phyloP scores from a whole-genome alignment of 2,888 invertebrate genomes.

The Drosophila cyrtoloma region DNA sequence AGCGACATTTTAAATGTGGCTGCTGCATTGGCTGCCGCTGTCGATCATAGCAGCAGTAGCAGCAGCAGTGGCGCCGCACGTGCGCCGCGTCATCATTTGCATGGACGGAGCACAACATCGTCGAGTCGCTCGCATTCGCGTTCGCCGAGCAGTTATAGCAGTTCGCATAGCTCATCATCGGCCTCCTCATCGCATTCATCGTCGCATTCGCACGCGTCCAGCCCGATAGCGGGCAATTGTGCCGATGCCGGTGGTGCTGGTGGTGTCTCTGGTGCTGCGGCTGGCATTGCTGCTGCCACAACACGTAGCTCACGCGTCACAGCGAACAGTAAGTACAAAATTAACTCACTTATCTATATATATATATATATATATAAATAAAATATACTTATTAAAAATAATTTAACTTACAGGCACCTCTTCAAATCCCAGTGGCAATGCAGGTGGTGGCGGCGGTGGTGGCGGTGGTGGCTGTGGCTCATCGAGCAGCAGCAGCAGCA shows the following conservation, averaged over 20 bases:
- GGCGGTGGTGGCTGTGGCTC: conserved; percentile 74
- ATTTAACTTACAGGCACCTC: conserved; percentile 63
- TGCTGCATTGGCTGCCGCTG: conserved; percentile 70
- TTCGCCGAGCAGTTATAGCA: conserved; percentile 85
- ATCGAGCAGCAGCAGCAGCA: conserved; percentile 73
- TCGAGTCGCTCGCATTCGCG: conserved; percentile 87
- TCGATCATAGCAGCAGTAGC: conserved; percentile 59
- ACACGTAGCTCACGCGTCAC: conserved; percentile 82
- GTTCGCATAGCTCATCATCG: conserved; percentile 84
- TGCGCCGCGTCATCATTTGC: conserved; percentile 73
- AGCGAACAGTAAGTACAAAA: conserved; percentile 83
- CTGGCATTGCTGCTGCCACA: conserved; percentile 46
- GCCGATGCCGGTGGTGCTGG: conserved; percentile 73
- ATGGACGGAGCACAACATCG: conserved; percentile 86
- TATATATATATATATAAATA: background rate
- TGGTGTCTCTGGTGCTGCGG: conserved; percentile 34
- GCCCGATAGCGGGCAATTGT: conserved; percentile 84
- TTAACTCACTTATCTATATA: background rate
- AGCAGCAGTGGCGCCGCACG: conserved; percentile 52
- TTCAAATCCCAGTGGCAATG: conserved; percentile 82
- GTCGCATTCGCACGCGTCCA: conserved; percentile 85
- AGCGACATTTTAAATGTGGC: conserved; percentile 83
- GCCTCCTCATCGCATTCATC: conserved; percentile 81
- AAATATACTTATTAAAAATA: background rate
- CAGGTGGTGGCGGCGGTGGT: conserved; percentile 58